Evolutionary conservation across 1,140 invertebrate species (phyloP), one percentile per base, ranked within the genome.

Genomic region (Drosophila prosaltans): DNA sequence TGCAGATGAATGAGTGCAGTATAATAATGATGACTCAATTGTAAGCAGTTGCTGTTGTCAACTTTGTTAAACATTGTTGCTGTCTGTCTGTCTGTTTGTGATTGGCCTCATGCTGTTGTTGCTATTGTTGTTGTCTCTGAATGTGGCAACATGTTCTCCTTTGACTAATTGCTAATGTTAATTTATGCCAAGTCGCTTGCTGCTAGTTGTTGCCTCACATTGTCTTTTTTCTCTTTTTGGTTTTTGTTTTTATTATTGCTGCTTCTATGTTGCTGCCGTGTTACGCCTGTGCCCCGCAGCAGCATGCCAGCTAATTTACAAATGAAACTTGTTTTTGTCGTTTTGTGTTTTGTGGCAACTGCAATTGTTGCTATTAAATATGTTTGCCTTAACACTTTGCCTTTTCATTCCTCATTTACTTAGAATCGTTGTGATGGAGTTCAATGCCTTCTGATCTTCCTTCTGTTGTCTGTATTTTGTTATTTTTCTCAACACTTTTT

Each of bases 331-430:
- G 55, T 58, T 36, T 58, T 58, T 36, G 62, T 51, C 30, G 24
- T 54, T 21, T 16, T 16, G 16, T 26, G 45, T 51, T 51, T 16
- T 16, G 45, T 51, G 45, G 45, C 45, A 26, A 51, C 45, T 51
- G 45, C 68, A 74, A 79, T 86, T 86, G 78, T 65, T 48, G 72
- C 69, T 39, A 65, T 51, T 28, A 79, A 74, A 68, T 16, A 16
- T 74, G 82, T 72, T 76, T 71, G 76, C 68, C 77, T 89, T 88
- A 88, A 67, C 84, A 84, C 83, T 60, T 89, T 83, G 79, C 82
- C 73, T 24, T 51, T 26, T 39, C n/a, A 63, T 62, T 60, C 28
- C 16, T 9, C 21, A 7, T 32, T 68, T 48, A 65, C 2, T 16
- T 9, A 5, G 4, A 72, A 51, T 3, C 5, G 8, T 10, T 10